Evolutionary conservation across 1,140 invertebrate species (phyloP).

Genomic region (Drosophila varians): DNA sequence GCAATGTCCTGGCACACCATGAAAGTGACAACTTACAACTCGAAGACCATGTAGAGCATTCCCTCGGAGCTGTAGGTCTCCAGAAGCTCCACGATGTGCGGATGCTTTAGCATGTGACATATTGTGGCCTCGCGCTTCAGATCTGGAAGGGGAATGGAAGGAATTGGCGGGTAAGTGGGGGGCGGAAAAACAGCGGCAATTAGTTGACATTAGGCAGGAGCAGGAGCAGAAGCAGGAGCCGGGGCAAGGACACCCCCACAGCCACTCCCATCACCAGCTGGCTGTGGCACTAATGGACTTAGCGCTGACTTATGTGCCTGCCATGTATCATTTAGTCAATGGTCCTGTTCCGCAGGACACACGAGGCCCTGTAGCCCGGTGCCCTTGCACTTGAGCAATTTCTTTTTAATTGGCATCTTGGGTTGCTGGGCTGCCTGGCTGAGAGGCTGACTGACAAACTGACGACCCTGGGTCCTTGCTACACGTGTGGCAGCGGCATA

Average conservation of each 20-base stretch:
- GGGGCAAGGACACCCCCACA: not conserved
- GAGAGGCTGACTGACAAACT: conserved; percentile 21
- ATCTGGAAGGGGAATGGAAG: conserved; percentile 87
- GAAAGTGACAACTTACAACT: conserved; percentile 92
- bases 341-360: conserved; percentile 16
- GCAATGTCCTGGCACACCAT: conserved; percentile 26
- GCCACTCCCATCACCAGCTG: conserved; percentile 51
- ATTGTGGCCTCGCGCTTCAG: conserved; percentile 98
- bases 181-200: conserved; percentile 50
- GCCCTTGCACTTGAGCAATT: conserved; percentile 71
- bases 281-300: conserved; percentile 68
- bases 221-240: conserved; percentile 1
- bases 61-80: conserved; percentile 99
- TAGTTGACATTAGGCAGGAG: conserved; percentile 58
- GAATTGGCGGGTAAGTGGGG: conserved; percentile 20
- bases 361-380: conserved; percentile 9
- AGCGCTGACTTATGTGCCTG: conserved; percentile 69
- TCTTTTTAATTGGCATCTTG: conserved; percentile 68
- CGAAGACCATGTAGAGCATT: conserved; percentile 99
- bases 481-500: conserved; percentile 69
- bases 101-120: conserved; percentile 99
- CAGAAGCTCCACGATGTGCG: conserved; percentile 98
- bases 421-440: not conserved
- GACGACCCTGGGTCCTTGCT: conserved; percentile 33
- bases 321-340: conserved; percentile 76